A percentile compares a stretch with the other conserved stretches of the same genome.
Conservation (phyloP, 2,888 invertebrate genomes). For the Antitype chi region DNA sequence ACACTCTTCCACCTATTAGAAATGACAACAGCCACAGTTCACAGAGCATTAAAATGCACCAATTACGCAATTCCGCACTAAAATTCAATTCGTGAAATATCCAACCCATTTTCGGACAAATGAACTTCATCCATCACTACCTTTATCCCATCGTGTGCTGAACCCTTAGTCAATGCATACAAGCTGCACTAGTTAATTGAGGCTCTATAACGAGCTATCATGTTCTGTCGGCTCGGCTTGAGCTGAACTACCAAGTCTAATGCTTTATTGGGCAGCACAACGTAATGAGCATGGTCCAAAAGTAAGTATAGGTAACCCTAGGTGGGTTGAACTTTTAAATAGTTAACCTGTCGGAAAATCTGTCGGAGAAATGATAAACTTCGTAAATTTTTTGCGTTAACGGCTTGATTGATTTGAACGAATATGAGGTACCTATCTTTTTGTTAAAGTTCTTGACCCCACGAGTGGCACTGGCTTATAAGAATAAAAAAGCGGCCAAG, state of each 20-base stretch:
- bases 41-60: background rate
- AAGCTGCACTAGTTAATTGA: conserved; percentile 23
- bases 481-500: background rate
- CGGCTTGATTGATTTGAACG: background rate
- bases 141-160: background rate
- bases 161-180: background rate
- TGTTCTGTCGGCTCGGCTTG: background rate
- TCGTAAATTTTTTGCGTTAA: no score
- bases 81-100: background rate
- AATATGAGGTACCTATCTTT: no score
- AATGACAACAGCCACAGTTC: background rate
- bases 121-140: background rate
- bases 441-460: no score
- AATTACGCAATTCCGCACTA: background rate
- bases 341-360: no score
- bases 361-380: background rate
- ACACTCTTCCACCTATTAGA: background rate
- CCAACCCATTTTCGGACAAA: background rate
- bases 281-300: no score
- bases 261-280: background rate
- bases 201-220: background rate
- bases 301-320: no score
- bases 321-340: no score
- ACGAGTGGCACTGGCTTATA: background rate
- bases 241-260: background rate